phyloP scores from a whole-genome alignment of 2,113 vertebrate species.

The Aptenodytes patagonicus region DNA sequence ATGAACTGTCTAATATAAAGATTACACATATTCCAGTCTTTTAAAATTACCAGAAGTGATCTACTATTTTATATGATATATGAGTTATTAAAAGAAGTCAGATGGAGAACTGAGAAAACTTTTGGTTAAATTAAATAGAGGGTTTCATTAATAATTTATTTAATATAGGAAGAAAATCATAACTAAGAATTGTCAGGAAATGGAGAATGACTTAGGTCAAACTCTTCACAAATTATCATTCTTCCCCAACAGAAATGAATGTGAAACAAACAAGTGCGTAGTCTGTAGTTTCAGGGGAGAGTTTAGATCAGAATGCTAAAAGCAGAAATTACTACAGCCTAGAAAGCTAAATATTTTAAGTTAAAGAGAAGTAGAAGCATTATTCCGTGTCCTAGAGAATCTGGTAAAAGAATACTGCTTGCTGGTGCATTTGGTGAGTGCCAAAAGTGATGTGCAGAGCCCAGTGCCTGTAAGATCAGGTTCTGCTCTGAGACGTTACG shows the following conservation, averaged over 20 bases:
- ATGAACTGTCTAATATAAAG: slow-evolving; percentile 11
- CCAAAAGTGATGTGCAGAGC: background rate
- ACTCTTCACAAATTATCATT: background rate
- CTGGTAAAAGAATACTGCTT: background rate
- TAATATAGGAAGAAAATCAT: background rate
- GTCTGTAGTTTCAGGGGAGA: background rate
- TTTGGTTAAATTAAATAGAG: slow-evolving; percentile 44
- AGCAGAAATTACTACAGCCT: background rate
- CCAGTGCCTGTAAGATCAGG: background rate
- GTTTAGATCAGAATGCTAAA: background rate
- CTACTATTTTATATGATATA: background rate
- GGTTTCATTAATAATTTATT: slow-evolving; percentile 28
- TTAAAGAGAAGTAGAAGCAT: background rate
- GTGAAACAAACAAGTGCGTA: background rate
- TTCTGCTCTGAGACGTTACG: background rate
- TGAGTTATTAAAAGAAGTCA: slow-evolving; percentile 7
- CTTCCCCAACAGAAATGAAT: background rate
- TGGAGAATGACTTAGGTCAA: background rate
- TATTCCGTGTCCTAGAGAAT: background rate
- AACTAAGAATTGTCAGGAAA: slow-evolving; percentile 21
- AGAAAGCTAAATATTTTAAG: background rate
- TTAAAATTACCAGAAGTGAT: background rate
- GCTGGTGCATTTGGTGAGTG: background rate
- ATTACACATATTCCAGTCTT: background rate
- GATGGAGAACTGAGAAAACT: slow-evolving; percentile 6